phyloP scores from a whole-genome alignment of 2,888 invertebrate genomes.

The Bimastos eiseni region DNA sequence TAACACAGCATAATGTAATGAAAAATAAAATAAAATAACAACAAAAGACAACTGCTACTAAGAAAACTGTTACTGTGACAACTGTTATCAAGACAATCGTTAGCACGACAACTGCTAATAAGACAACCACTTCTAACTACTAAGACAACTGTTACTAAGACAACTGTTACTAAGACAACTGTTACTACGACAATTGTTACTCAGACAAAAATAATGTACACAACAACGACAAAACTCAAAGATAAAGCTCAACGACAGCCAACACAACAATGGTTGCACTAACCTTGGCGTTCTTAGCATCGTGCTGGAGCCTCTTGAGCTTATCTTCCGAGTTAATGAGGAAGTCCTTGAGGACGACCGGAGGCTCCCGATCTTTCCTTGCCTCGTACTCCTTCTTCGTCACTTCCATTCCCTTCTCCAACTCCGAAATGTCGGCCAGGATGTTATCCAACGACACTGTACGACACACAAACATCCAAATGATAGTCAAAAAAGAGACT shows the following conservation, averaged over 20 bases:
- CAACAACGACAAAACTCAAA: too few species aligned
- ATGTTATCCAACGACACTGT: conserved; percentile 93
- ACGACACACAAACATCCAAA: background rate
- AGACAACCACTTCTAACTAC: background rate
- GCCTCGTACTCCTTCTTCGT: conserved; percentile 81
- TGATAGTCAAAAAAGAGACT: too few species aligned
- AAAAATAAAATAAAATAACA: background rate
- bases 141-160: background rate
- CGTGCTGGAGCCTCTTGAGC: conserved; percentile 75
- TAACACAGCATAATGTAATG: background rate
- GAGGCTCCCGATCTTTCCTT: conserved; percentile 64
- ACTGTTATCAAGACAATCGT: background rate
- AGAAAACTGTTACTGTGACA: background rate
- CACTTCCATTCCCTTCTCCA: conserved; percentile 94
- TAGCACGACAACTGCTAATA: background rate
- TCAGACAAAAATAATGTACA: background rate
- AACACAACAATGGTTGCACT: background rate
- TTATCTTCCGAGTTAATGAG: conserved; percentile 83
- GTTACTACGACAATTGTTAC: background rate
- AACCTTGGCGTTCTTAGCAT: conserved; percentile 71
- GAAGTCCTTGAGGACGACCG: conserved; percentile 73
- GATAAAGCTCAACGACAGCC: background rate
- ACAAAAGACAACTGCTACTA: background rate
- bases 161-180: background rate
- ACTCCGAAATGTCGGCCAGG: conserved; percentile 84